phyloP scores from a whole-genome alignment of 2,888 invertebrate species.

The Ceramica pisi region DNA sequence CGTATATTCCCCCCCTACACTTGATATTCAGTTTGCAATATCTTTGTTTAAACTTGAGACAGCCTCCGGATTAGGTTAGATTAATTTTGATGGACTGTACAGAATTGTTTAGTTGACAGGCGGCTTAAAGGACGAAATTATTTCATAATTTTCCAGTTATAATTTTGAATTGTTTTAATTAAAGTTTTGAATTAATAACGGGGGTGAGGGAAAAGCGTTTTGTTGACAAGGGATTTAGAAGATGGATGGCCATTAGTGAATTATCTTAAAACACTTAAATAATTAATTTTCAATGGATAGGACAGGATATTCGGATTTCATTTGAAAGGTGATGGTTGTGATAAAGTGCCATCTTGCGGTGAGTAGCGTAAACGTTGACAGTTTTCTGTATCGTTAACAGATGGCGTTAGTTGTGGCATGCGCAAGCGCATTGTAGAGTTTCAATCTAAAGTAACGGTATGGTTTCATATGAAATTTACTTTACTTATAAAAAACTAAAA shows the following conservation, averaged over 20 bases:
- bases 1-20: constrained; percentile 65
- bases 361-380: constrained; percentile 70
- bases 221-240: constrained; percentile 78
- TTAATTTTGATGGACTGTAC: constrained; percentile 90
- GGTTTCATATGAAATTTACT: neutral
- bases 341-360: constrained; percentile 71
- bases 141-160: constrained; percentile 85
- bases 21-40: constrained; percentile 87
- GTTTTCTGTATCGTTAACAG: constrained; percentile 65
- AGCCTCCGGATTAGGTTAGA: constrained; percentile 87
- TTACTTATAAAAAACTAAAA: neutral
- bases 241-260: constrained; percentile 72
- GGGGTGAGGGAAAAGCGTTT: constrained; percentile 71
- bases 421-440: constrained; percentile 72
- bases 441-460: neutral
- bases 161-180: constrained; percentile 87
- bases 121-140: constrained; percentile 84
- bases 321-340: constrained; percentile 1
- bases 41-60: constrained; percentile 89
- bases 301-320: constrained; percentile 20
- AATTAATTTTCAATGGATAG: constrained; percentile 55
- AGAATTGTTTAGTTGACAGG: constrained; percentile 88
- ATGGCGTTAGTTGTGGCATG: constrained; percentile 77
- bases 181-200: constrained; percentile 83
- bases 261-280: constrained; percentile 64